Base-by-base conservation (phyloP, 2,113 vertebrate species). In the Psettodes erumei region DNA sequence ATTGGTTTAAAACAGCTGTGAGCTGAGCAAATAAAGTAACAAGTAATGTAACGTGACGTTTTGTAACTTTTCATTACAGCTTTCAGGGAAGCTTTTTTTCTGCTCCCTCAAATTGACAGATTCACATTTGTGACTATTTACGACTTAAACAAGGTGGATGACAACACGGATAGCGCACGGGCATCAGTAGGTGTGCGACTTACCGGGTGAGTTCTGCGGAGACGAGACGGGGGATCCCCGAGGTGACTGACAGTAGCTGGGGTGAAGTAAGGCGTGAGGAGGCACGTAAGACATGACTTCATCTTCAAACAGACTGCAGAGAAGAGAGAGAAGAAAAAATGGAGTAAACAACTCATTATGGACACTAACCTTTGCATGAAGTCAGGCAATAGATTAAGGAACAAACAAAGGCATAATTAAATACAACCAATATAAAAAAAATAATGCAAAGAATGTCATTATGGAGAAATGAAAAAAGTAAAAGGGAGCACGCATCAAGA, bases 271-370 rank as follows among this genome's bases (percentile, higher is more conserved):
- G 95, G 96, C 94, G 86, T 97, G 97, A 88, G 97, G 96, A 37
- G 97, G 97, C 86, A 98, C 94, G 0, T 96, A 98, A 0, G 96
- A 98, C 97, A 98, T 98, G 63, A 98, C 96, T 86, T 98, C 97
- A 88, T 98, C 97, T 92, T 98, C 97, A 92, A 98, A 98, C 58
- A 98, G 90, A 87, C 97, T 98, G 91, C 8, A 53, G 30, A 0
- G 12, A 40, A 56, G 40, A 68, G 19, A 19, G n/a, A 28, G 8
- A 7, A 28, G 15, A 40, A 38, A 45, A 3, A 59, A 12, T 15
- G 5, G 13, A 43, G 51, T n/a, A n/a, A n/a, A n/a, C n/a, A n/a
- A n/a, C n/a, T n/a, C n/a, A n/a, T n/a, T n/a, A n/a, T n/a, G n/a
- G n/a, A n/a, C n/a, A n/a, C n/a, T n/a, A n/a, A n/a, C n/a, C n/a